A percentile compares a stretch with the other conserved stretches of the same genome.
Evolutionary conservation across 2,797 vertebrate genomes (phyloP).

Genomic region (Coreius guichenoti): DNA sequence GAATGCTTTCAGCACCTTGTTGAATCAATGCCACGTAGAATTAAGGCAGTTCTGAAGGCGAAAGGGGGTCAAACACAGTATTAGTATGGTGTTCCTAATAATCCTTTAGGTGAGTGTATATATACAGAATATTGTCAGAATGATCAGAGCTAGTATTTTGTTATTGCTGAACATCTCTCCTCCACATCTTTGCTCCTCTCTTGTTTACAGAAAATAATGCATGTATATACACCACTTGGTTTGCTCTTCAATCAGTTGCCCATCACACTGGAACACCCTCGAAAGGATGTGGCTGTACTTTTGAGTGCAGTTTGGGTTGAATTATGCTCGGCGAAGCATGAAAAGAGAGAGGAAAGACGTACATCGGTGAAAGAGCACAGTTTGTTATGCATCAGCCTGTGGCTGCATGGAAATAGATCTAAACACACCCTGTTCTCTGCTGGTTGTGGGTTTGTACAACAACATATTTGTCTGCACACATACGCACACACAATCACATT

Average conservation of each 20-base stretch:
- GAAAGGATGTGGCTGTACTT: slow-evolving; percentile 3
- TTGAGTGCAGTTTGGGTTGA: slow-evolving; percentile 10
- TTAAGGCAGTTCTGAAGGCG: too few species aligned
- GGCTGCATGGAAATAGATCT: neutral
- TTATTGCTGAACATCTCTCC: neutral
- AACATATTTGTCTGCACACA: slow-evolving; percentile 10
- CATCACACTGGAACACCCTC: neutral
- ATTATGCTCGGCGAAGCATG: slow-evolving; percentile 46
- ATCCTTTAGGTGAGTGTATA: too few species aligned
- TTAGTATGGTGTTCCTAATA: too few species aligned
- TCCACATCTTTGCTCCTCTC: neutral
- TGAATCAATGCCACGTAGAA: too few species aligned
- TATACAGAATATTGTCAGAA: neutral
- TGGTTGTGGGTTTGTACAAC: slow-evolving; percentile 18
- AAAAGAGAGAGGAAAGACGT: slow-evolving; percentile 30
- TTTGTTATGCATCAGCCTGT: slow-evolving; percentile 11
- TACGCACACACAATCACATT: neutral
- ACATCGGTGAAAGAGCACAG: neutral
- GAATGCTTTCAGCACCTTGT: too few species aligned
- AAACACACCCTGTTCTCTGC: slow-evolving; percentile 15
- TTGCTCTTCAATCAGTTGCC: neutral
- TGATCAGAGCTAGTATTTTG: neutral
- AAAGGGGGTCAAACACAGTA: too few species aligned
- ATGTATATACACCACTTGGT: slow-evolving; percentile 46
- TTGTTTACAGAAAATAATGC: slow-evolving; percentile 30